A percentile compares a stretch with the other conserved stretches of the same genome.
These are phyloP conservation scores for Pectinophora gossypiella DNA, from an alignment of 1,140 invertebrate genomes.

Conservation along the genomic window DNA sequence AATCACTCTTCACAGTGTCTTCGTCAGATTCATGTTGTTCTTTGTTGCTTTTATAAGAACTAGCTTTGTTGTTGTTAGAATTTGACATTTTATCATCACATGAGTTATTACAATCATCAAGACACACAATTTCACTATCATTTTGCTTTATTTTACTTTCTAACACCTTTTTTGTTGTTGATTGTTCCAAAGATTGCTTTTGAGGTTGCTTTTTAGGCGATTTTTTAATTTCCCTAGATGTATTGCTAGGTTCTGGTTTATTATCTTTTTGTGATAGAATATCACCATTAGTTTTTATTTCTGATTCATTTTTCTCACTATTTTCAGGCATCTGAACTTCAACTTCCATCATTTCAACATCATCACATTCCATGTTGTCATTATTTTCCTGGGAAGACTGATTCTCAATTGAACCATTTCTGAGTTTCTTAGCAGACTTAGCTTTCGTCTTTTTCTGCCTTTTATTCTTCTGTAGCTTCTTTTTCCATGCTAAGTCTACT, in stretches of 20 bases:
- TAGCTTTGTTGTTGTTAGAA: background rate
- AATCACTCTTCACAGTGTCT: background rate
- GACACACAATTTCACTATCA: slow-evolving; percentile 8
- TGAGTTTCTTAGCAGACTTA: slow-evolving; percentile 15
- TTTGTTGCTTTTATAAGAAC: background rate
- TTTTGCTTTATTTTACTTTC: background rate
- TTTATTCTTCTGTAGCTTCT: slow-evolving; percentile 50
- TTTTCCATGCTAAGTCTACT: slow-evolving; percentile 54
- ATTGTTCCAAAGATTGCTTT: background rate
- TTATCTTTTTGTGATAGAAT: background rate
- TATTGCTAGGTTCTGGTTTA: background rate
- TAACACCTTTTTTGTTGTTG: background rate
- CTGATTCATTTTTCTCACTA: background rate
- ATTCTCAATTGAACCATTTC: slow-evolving; percentile 13
- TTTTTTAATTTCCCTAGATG: background rate
- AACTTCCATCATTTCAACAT: slow-evolving; percentile 28
- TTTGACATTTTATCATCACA: background rate
- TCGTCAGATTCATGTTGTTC: too few relatives aligned
- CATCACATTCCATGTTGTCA: slow-evolving; percentile 8
- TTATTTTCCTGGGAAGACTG: slow-evolving; percentile 5
- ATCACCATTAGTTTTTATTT: background rate
- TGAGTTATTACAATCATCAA: slow-evolving; percentile 24
- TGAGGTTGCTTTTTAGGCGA: background rate
- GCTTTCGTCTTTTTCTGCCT: slow-evolving; percentile 35
- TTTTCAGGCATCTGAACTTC: slow-evolving; percentile 16